Evolutionary conservation across 2,797 vertebrate genomes (phyloP), one percentile per base, ranked within the genome.

Genomic region (Diplodus sargus): DNA sequence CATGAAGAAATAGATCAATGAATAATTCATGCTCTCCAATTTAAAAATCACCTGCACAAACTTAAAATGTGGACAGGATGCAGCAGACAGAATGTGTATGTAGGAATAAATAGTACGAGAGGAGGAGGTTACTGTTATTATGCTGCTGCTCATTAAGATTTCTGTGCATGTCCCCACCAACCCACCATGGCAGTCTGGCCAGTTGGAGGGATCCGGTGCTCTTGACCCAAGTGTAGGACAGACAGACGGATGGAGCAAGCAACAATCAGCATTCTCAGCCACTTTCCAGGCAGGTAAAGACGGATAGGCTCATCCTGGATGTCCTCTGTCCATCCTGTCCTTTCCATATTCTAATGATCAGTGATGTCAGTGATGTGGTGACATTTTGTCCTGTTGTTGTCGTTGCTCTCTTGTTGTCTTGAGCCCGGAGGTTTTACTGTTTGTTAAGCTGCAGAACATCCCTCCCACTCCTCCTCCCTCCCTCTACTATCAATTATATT

Each of bases 401-500:
- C 51, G 48, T 79, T 76, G 62, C 25, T 70, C 57, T 63, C 57
- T 78, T 82, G 67, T 74, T 69, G 76, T 63, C 60, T 65, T 10
- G 34, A 72, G 74, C 78, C 78, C 12, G 42, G 43, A 74, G 84
- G 79, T 43, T 65, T 79, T 34, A 53, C 18, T 74, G 58, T 84
- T 80, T 89, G 72, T 75, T 82, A 82, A 79, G 66, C 77, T 81
- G 72, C 73, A 81, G 56, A 82, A 57, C 62, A 62, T 75, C 54
- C 62, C 71, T 42, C 67, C 70, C 59, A 39, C 61, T 81, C 61
- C 4, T 47, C 34, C 74, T 48, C 56, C 12, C 60, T 58, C 74
- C 65, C 66, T 70, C 59, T 5, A 52, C 82, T 70, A 89, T 91
- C 85, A 88, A 76, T 91, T 91, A 88, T 83, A 76, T 81, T 88